Conservation (phyloP, 2,888 invertebrate genomes). For the Philopedon plagiatum region DNA sequence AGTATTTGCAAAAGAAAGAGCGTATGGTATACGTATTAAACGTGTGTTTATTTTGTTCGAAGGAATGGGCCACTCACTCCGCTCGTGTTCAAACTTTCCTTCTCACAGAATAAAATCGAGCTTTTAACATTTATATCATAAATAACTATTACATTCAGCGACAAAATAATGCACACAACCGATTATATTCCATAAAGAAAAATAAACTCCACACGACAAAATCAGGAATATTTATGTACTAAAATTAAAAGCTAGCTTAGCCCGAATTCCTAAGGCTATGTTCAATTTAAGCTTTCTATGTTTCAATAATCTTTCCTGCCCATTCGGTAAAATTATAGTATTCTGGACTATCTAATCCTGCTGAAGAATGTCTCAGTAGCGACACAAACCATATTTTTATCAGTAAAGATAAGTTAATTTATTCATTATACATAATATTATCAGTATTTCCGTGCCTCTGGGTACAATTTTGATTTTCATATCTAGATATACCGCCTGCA, state of each 20-base stretch:
- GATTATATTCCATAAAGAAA: no score
- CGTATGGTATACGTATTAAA: no score
- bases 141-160: no score
- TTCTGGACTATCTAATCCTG: not conserved
- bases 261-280: not conserved
- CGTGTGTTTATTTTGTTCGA: no score
- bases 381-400: constrained; percentile 17
- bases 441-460: constrained; percentile 14
- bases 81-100: no score
- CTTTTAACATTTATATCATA: no score
- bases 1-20: no score
- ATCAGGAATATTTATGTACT: not conserved
- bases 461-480: constrained; percentile 6
- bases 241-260: not conserved
- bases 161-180: no score
- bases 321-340: not conserved
- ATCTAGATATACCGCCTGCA: constrained; percentile 15
- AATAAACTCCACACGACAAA: no score
- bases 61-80: no score
- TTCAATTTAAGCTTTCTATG: not conserved
- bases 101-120: no score
- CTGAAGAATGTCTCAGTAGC: not conserved
- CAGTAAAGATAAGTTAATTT: constrained; percentile 17
- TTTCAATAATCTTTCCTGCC: not conserved
- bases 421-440: constrained; percentile 24